A percentile compares a stretch with the other conserved stretches of the same genome.
Evolutionary conservation across 2,888 invertebrate genomes (phyloP).

Genomic region (Sinopyrophorus schimmeli): DNA sequence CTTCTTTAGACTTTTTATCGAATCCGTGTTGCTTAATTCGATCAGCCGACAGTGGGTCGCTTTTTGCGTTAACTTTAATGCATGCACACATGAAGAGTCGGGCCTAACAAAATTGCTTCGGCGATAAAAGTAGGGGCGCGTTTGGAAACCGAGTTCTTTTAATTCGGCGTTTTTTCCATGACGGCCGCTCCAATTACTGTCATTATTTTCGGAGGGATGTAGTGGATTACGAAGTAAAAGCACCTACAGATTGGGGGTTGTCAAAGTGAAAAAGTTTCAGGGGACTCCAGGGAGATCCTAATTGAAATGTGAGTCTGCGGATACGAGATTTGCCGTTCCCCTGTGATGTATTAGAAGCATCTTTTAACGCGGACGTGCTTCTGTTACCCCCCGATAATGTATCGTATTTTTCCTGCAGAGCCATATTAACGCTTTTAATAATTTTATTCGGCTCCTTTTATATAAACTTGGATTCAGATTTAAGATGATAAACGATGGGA

Average conservation of each 20-base stretch:
- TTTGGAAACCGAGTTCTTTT: slow-evolving; percentile 25
- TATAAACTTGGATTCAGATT: too few species aligned
- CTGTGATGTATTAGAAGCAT: slow-evolving; percentile 34
- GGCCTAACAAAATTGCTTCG: slow-evolving; percentile 8
- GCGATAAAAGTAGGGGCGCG: slow-evolving; percentile 12
- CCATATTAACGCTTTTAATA: too few species aligned
- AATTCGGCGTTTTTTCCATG: slow-evolving; percentile 24
- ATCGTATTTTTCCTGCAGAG: too few species aligned
- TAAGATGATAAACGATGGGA: too few species aligned
- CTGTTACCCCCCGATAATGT: slow-evolving; percentile 28
- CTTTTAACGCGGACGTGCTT: slow-evolving; percentile 28
- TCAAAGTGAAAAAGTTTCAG: slow-evolving; percentile 41
- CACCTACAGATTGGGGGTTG: slow-evolving; percentile 35
- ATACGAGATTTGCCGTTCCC: slow-evolving; percentile 29
- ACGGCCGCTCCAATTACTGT: slow-evolving; percentile 25
- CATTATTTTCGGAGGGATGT: slow-evolving; percentile 27
- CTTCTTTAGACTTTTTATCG: too few species aligned
- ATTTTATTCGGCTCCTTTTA: too few species aligned
- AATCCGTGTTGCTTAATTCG: too few species aligned
- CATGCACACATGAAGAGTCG: slow-evolving; percentile 1
- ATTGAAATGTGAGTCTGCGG: slow-evolving; percentile 42
- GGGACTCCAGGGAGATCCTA: slow-evolving; percentile 37
- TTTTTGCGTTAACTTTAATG: slow-evolving; percentile 1
- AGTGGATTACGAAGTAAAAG: slow-evolving; percentile 28
- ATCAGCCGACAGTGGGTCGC: too few species aligned